Base-by-base conservation (phyloP, 2,113 vertebrate genomes). In the Nipponia nippon region DNA sequence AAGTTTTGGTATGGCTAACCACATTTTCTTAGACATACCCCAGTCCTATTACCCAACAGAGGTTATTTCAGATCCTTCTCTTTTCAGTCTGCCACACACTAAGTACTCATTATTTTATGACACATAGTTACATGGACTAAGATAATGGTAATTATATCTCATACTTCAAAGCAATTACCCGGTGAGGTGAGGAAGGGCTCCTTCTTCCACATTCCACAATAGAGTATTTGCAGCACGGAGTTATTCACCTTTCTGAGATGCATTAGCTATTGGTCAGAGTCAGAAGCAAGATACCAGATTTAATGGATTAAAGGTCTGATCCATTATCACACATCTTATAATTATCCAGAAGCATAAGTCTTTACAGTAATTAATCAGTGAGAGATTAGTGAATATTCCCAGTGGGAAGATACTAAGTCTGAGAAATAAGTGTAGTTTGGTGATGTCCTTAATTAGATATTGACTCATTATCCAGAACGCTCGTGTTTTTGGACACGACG, bases 341-440 rank as follows among this genome's bases (percentile, higher is more conserved):
- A 97, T 97, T 96, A 97, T 97, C 89, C 78, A 95, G 95, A 97
- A 97, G 93, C 95, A 96, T 97, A 97, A 95, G 96, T 96, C 96
- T 97, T 97, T 96, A 93, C 89, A 94, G 95, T 96, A 97, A 97
- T 97, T 97, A 97, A 97, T 97, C 97, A 97, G 96, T 96, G 87
- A 95, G 91, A 97, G 96, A 97, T 97, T 97, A 97, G 94, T 94
- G 95, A 95, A 93, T 96, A 97, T 96, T 97, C 97, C 97, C 96
- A 90, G 94, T 93, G 96, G 97, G 96, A 95, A 97, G 95, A 96
- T 94, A 90, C 84, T 88, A 95, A 94, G 75, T 97, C 96, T 91
- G 91, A 95, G 93, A 97, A 97, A 96, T 96, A 97, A 95, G 97
- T 90, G 82, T 94, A 96, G 95, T 97, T 97, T 95, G 94, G 97